Conservation (phyloP, 1,140 invertebrate species). For the Cotesia vestalis region DNA sequence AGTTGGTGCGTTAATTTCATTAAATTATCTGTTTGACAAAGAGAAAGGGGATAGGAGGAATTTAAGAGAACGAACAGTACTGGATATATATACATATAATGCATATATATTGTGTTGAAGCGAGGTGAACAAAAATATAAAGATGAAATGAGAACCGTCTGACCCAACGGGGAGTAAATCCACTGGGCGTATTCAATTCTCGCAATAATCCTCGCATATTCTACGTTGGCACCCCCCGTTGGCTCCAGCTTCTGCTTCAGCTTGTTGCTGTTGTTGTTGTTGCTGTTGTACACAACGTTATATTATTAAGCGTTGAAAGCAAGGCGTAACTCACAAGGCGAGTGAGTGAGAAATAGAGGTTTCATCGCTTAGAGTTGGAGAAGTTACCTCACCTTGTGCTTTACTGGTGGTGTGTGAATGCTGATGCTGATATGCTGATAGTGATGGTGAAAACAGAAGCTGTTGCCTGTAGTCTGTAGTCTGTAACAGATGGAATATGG, state of each 20-base stretch:
- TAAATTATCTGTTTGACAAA: constrained; percentile 26
- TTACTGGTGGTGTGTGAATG: background rate
- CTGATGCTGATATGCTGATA: too few species aligned
- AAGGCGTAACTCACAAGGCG: background rate
- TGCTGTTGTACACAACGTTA: too few species aligned
- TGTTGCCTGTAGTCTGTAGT: constrained; percentile 31
- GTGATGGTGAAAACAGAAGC: too few species aligned
- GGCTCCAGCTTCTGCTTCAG: background rate
- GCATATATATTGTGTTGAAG: background rate
- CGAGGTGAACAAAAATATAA: constrained; percentile 17
- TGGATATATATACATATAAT: too few species aligned
- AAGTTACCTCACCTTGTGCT: too few species aligned
- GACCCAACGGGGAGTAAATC: constrained; percentile 35
- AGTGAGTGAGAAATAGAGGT: background rate
- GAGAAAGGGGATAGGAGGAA: background rate
- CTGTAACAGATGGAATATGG: constrained; percentile 46
- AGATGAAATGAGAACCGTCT: constrained; percentile 33
- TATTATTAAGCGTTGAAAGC: background rate
- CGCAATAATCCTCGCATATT: constrained; percentile 27
- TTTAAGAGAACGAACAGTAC: too few species aligned
- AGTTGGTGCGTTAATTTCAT: constrained; percentile 16
- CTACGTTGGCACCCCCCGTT: background rate
- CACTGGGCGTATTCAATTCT: constrained; percentile 38
- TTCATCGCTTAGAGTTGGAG: too few species aligned
- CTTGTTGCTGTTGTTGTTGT: too few species aligned